These are phyloP conservation scores for Chrysomallon squamiferum DNA, from an alignment of 1,140 invertebrate genomes.

Conservation along the genomic window DNA sequence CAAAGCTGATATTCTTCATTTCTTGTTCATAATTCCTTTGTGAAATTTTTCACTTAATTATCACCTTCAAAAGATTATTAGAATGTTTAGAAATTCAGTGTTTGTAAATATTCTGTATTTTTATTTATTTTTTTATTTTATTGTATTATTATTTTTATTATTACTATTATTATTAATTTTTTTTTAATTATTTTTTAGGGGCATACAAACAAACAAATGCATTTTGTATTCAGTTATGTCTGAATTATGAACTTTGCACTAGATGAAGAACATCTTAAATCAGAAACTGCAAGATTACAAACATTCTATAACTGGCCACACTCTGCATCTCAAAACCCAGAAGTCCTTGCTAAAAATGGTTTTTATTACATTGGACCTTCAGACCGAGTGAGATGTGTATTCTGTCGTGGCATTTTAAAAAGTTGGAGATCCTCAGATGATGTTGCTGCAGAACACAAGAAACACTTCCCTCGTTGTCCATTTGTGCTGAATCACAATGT, in stretches of 20 bases:
- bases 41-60: not conserved
- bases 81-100: too few relatives aligned
- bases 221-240: not conserved
- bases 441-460: conserved; percentile 83
- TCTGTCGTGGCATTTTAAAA: conserved; percentile 83
- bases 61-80: too few relatives aligned
- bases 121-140: not conserved
- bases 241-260: not conserved
- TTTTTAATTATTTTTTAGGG: not conserved
- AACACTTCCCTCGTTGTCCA: conserved; percentile 80
- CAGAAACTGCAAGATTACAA: not conserved
- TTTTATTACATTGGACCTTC: conserved; percentile 57
- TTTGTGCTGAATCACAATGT: conserved; percentile 66
- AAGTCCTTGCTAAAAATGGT: conserved; percentile 17
- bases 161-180: not conserved
- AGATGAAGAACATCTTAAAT: not conserved
- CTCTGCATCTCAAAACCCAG: not conserved
- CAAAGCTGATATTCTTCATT: not conserved
- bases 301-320: not conserved
- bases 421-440: conserved; percentile 86
- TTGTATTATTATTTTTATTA: not conserved
- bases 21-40: not conserved
- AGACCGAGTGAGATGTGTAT: conserved; percentile 85
- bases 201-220: not conserved
- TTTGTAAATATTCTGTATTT: not conserved